These are phyloP conservation scores for Crenichthys baileyi DNA, from an alignment of 2,797 vertebrate species.

Conservation along the genomic window DNA sequence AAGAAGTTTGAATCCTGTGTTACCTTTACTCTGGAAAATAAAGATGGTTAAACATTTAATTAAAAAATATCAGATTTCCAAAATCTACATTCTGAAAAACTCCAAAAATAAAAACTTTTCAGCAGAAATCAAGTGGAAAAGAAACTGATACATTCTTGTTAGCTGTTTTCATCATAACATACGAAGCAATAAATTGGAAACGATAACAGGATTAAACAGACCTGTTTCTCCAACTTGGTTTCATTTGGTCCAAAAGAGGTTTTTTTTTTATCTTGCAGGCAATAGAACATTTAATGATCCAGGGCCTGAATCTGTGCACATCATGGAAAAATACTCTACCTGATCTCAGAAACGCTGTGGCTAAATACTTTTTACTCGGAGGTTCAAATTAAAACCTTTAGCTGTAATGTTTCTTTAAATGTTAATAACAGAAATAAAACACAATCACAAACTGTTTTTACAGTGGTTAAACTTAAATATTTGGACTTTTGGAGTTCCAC, in stretches of 20 bases:
- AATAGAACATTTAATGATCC: not conserved
- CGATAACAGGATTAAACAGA: not conserved
- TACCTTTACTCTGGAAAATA: not conserved
- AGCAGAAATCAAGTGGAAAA: not conserved
- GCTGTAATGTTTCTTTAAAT: not conserved
- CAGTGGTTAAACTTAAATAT: not conserved
- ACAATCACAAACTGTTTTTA: not conserved
- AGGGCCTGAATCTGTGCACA: not conserved
- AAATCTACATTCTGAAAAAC: not conserved
- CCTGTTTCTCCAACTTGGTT: not conserved
- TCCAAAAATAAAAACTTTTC: not conserved
- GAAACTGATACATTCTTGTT: not conserved
- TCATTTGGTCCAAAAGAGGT: not conserved
- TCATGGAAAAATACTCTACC: not conserved
- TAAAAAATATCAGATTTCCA: not conserved
- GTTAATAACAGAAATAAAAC: not conserved
- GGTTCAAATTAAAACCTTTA: not conserved
- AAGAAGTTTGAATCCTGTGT: not conserved
- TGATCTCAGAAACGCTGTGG: not conserved
- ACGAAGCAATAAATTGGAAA: not conserved
- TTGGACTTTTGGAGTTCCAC: not conserved
- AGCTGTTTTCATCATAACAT: not conserved
- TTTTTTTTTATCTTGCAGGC: not conserved
- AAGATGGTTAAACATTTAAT: not conserved
- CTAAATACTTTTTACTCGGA: not conserved